Percentiles rank a stretch among this genome's conserved stretches.
These are phyloP conservation scores for Drosophila silvestris DNA, from an alignment of 2,888 invertebrate genomes.

Conservation along the genomic window DNA sequence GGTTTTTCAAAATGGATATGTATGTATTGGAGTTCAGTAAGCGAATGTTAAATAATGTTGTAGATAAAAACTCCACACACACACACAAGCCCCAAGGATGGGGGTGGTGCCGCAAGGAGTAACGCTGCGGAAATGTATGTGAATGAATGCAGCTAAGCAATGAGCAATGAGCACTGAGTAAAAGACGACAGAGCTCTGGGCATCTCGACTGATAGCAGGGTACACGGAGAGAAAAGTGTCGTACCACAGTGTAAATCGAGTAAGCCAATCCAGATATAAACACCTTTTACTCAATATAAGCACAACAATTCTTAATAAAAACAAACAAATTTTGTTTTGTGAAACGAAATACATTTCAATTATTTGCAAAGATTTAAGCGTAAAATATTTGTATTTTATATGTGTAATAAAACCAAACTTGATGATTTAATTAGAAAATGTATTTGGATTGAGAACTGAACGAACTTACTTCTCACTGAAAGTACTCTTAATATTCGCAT, in stretches of 20 bases:
- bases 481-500: neutral
- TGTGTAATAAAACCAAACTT: neutral
- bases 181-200: neutral
- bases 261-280: neutral
- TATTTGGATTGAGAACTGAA: neutral
- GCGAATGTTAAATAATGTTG: constrained; percentile 31
- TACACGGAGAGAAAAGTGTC: constrained; percentile 1
- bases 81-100: neutral
- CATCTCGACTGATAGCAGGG: neutral
- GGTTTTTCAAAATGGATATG: constrained; percentile 39
- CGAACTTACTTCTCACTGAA: neutral
- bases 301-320: neutral
- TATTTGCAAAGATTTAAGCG: neutral
- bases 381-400: neutral
- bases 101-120: neutral
- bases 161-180: neutral
- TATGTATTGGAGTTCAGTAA: neutral
- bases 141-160: constrained; percentile 17
- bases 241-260: neutral
- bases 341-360: too few relatives aligned
- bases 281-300: neutral
- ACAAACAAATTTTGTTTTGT: neutral
- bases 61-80: constrained; percentile 14
- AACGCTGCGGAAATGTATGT: neutral
- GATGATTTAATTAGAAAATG: neutral